These are phyloP conservation scores for Caenorhabditis virilis DNA, from an alignment of 2,888 invertebrate genomes.

Conservation along the genomic window DNA sequence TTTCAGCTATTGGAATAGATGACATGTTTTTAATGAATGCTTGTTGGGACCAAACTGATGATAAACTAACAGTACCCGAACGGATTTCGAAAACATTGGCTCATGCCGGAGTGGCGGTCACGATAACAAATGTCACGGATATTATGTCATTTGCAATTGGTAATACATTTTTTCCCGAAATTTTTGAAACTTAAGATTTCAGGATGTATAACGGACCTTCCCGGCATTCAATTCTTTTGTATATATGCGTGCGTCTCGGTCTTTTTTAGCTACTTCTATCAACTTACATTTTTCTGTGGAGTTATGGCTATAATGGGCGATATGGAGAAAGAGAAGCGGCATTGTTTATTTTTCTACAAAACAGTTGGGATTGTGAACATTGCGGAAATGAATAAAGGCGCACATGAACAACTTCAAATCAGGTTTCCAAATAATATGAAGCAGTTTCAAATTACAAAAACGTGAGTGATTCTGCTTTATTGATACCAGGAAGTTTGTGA, in stretches of 20 bases:
- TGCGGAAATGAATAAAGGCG: slow-evolving; percentile 28
- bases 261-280: slow-evolving; percentile 83
- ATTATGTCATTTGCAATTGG: slow-evolving; percentile 91
- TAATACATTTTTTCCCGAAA: neutral
- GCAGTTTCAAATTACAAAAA: slow-evolving; percentile 18
- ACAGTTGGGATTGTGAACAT: slow-evolving; percentile 32
- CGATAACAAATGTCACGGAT: slow-evolving; percentile 89
- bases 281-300: slow-evolving; percentile 86
- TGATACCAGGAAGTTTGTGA: neutral
- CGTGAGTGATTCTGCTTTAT: slow-evolving; percentile 4
- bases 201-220: slow-evolving; percentile 84
- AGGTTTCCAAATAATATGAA: slow-evolving; percentile 8
- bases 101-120: slow-evolving; percentile 79
- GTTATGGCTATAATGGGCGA: slow-evolving; percentile 89
- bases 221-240: slow-evolving; percentile 90
- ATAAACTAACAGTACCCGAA: slow-evolving; percentile 41
- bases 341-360: slow-evolving; percentile 73
- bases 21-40: slow-evolving; percentile 94
- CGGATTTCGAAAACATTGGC: slow-evolving; percentile 58
- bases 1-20: slow-evolving; percentile 88
- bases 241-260: slow-evolving; percentile 91
- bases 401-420: slow-evolving; percentile 21
- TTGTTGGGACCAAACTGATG: slow-evolving; percentile 80
- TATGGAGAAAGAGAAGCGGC: slow-evolving; percentile 83
- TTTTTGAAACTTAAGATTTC: neutral